Conservation (phyloP, 2,797 vertebrate species). For the Bucorvus abyssinicus region DNA sequence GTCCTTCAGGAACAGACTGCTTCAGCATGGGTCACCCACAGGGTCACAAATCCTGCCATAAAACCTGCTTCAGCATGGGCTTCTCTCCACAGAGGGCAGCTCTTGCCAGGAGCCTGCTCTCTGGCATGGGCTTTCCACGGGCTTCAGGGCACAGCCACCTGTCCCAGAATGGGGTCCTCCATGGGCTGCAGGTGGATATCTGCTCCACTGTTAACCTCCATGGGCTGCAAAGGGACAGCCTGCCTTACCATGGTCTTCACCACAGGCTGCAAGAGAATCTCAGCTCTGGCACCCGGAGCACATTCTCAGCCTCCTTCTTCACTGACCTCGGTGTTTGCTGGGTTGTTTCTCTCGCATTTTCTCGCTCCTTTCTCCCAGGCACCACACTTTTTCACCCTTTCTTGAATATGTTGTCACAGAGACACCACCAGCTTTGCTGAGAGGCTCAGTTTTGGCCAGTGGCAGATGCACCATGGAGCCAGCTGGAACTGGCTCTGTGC, state of each 20-base stretch:
- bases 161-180: background rate
- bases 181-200: rapidly evolving
- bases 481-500: background rate
- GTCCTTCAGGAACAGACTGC: background rate
- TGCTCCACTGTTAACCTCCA: background rate
- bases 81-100: background rate
- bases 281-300: rapidly evolving
- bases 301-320: background rate
- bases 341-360: background rate
- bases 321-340: background rate
- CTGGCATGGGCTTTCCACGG: too few species aligned
- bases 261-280: background rate
- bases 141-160: background rate
- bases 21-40: too few species aligned
- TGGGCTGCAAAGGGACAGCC: background rate
- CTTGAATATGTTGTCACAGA: background rate
- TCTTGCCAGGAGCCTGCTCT: too few species aligned
- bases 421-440: background rate
- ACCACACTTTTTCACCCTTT: background rate
- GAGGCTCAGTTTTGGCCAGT: background rate
- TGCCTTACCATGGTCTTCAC: background rate
- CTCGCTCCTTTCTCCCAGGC: background rate
- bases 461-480: background rate
- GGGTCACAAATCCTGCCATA: too few species aligned
- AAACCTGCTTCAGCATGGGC: rapidly evolving